A percentile compares a stretch with the other conserved stretches of the same genome.
Conservation (phyloP, 2,888 invertebrate species). For the Aleiodes leptofemur region DNA sequence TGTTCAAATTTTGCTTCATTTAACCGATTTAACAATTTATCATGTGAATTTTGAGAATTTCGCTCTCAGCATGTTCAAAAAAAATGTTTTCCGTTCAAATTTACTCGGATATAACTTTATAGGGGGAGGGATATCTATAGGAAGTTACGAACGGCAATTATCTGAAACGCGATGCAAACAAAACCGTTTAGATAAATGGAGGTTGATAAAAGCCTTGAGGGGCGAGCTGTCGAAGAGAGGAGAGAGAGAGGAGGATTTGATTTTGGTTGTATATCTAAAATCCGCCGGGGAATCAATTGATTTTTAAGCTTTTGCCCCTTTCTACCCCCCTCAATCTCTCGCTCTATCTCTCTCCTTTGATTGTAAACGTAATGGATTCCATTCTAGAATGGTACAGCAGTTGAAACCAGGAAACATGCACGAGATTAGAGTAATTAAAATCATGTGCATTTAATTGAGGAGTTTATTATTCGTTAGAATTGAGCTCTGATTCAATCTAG, state of each 20-base stretch:
- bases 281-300: constrained; percentile 37
- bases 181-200: constrained; percentile 61
- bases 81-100: background rate
- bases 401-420: background rate
- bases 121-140: constrained; percentile 41
- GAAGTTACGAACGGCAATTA: constrained; percentile 54
- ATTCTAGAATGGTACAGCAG: constrained; percentile 11
- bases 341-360: background rate
- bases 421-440: constrained; percentile 13
- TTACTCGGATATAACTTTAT: constrained; percentile 21
- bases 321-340: background rate
- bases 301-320: constrained; percentile 26
- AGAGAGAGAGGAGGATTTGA: background rate
- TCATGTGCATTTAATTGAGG: constrained; percentile 10
- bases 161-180: constrained; percentile 60
- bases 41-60: too few species aligned
- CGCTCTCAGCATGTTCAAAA: constrained; percentile 1
- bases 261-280: constrained; percentile 36
- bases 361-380: constrained; percentile 14
- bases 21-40: too few species aligned
- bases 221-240: constrained; percentile 8
- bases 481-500: too few species aligned
- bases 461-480: too few species aligned
- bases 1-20: too few species aligned
- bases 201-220: constrained; percentile 52